Evolutionary conservation across 2,888 invertebrate genomes (phyloP), one percentile per base, ranked within the genome.

Genomic region (Drosophila mercatorum): DNA sequence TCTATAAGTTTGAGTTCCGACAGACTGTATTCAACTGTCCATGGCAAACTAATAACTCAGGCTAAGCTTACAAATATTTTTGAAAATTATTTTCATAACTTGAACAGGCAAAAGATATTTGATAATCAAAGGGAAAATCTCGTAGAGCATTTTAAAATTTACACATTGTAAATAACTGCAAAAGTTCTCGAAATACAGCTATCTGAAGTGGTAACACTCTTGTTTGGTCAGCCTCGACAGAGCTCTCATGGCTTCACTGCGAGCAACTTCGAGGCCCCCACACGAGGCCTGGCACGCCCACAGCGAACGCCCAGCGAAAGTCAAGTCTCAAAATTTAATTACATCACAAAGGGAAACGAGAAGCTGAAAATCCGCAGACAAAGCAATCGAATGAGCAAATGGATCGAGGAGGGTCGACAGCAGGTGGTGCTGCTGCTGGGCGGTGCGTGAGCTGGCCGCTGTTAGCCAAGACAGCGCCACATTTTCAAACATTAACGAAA

Each of bases 401-500:
- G 51, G 57, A 58, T 12, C 14, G 8, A 17, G 31, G 2, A 17
- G 14, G 14, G 53, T 40, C 52, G n/a, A 7, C 22, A 40, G 43
- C 34, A 60, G 57, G 49, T 14, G 63, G 22, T 22, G 51, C 34
- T 22, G n/a, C 3, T 7, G 22, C 34, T 12, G 11, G 55, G 55
- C 28, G 26, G 34, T 53, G 43, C 22, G 47, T 43, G 34, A 51
- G 58, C 52, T 36, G 52, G 71, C 47, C 28, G 8, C 47, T 12
- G 46, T 11, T 49, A 0, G 49, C 72, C 63, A 72, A 65, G 72
- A 68, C 64, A 69, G 68, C 68, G 78, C 68, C 79, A 79, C 82
- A 86, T 77, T 84, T 86, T 86, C 75, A 68, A 77, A 69, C 81
- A 81, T 86, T 82, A 79, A 86, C 81, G 85, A 81, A 85, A 85